Base-by-base conservation (phyloP, 2,113 vertebrate species). In the Cercopithecus mona region DNA sequence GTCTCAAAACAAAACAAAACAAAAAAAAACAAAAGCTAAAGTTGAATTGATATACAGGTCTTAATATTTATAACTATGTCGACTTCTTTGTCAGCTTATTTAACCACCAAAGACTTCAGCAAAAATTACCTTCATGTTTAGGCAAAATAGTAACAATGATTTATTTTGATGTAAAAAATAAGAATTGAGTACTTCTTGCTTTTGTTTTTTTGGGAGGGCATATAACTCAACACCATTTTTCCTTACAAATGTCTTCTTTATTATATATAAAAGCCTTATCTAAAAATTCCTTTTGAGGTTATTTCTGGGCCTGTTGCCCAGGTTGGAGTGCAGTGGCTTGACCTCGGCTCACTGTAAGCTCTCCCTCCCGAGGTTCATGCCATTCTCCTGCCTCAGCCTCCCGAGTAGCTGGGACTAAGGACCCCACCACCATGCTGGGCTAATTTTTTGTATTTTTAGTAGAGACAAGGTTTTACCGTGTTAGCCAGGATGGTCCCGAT, bases 11-110 rank as follows among this genome's bases (percentile, higher is more conserved):
- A 61, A 61, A 50, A 50, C 12, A 64, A 61, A 61, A 45, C 8
- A 61, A 11, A 59, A 61, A 59, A 61, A 30, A 64, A 64, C 30
- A 64, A 64, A 64, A 93, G n/a, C n/a, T 90, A 87, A 88, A 96
- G 88, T 70, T 73, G 30, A 88, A 92, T 48, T 88, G 14, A 66
- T 48, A n/a, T 35, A 83, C 20, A 82, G 32, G 35, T 78, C n/a
- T 96, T 50, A 52, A 61, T 75, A 93, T 90, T 85, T 80, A 48
- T 48, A 80, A 86, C 52, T 80, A 93, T n/a, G n/a, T 48, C 81
- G 38, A 96, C 59, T 93, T 89, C 50, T 76, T 82, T 92, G 35
- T 72, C 59, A 52, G 22, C 76, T 94, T 91, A 82, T 76, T 72
- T 83, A 83, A 83, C 50, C 38, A 70, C 8, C 78, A 61, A 87